Conservation (phyloP, 2,113 vertebrate genomes). For the Poeciliopsis occidentalis region DNA sequence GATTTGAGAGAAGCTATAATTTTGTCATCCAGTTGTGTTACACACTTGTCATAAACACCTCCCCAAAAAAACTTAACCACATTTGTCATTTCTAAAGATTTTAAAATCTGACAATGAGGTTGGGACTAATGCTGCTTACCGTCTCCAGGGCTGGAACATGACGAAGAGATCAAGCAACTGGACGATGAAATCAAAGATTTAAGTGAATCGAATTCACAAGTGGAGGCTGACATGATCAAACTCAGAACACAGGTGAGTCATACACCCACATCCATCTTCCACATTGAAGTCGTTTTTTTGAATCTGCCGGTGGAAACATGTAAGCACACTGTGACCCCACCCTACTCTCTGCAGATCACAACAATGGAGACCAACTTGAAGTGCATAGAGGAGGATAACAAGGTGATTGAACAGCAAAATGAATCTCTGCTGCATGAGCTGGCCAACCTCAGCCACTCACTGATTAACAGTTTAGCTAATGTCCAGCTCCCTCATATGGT, state of each 20-base stretch:
- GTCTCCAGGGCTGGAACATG: conserved; percentile 91
- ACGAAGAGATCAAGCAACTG: conserved; percentile 98
- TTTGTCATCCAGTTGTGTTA: too few relatives aligned
- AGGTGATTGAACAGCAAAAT: conserved; percentile 99
- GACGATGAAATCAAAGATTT: conserved; percentile 99
- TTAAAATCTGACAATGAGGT: conserved; percentile 1
- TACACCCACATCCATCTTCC: neutral
- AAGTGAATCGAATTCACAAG: conserved; percentile 96
- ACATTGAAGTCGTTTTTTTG: neutral
- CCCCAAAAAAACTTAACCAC: too few relatives aligned
- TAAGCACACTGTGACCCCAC: conserved; percentile 23
- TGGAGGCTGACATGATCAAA: conserved; percentile 99
- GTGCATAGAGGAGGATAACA: conserved; percentile 99
- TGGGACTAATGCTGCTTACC: neutral
- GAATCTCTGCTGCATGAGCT: conserved; percentile 98
- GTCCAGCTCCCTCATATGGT: conserved; percentile 99
- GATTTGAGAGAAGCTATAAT: neutral
- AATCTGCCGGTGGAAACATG: neutral
- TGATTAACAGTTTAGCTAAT: conserved; percentile 99
- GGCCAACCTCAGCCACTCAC: conserved; percentile 98
- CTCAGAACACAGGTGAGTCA: conserved; percentile 95
- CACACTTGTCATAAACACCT: neutral
- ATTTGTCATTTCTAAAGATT: neutral
- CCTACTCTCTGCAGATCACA: conserved; percentile 86
- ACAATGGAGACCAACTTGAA: conserved; percentile 99